A percentile compares a stretch with the other conserved stretches of the same genome.
Conservation (phyloP, 2,888 invertebrate genomes). For the Tetragnatha montana region DNA sequence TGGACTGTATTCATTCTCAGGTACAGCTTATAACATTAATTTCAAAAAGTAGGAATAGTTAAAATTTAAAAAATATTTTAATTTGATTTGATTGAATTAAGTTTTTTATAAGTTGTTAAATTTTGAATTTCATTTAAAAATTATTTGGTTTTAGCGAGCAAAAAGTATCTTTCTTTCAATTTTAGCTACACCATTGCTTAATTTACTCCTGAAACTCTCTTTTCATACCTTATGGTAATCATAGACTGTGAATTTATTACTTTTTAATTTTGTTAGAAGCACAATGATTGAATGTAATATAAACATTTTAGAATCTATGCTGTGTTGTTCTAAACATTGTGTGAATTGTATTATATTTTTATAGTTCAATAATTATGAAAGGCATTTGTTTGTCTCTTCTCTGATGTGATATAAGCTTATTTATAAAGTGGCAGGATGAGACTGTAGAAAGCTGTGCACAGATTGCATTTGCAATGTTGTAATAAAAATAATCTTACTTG, state of each 20-base stretch:
- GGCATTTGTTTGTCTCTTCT: slow-evolving; percentile 1
- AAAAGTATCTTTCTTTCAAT: neutral
- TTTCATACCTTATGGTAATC: neutral
- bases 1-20: too few relatives aligned
- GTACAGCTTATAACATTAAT: too few relatives aligned
- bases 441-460: neutral
- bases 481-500: neutral
- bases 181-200: neutral
- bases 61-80: too few relatives aligned
- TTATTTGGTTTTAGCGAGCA: neutral
- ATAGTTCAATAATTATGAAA: neutral
- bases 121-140: neutral
- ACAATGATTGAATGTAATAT: slow-evolving; percentile 34
- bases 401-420: neutral
- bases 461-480: neutral
- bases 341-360: slow-evolving; percentile 19
- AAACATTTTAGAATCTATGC: slow-evolving; percentile 35
- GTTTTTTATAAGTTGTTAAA: too few relatives aligned
- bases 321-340: slow-evolving; percentile 25
- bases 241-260: slow-evolving; percentile 1
- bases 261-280: slow-evolving; percentile 31
- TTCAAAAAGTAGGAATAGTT: too few relatives aligned
- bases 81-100: too few relatives aligned
- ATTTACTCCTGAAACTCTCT: neutral
- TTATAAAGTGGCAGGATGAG: neutral